Conservation (phyloP, 1,140 invertebrate species). For the Anoplophora glabripennis region DNA sequence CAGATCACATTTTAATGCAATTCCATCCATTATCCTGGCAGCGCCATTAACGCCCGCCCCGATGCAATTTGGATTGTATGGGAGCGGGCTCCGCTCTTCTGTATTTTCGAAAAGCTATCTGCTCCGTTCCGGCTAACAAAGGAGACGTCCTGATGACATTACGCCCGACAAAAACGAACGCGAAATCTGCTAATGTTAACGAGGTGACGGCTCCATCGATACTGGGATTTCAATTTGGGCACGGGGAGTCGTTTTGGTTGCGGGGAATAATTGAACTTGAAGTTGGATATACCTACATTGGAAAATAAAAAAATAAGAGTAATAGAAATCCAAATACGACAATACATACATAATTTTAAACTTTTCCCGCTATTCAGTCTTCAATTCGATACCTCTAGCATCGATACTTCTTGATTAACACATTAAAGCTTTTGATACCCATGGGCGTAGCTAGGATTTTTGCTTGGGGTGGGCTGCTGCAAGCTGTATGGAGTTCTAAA, state of each 20-base stretch:
- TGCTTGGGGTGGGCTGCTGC: too few relatives aligned
- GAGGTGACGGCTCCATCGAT: neutral
- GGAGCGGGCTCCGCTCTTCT: constrained; percentile 18
- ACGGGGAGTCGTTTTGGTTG: neutral
- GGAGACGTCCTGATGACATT: constrained; percentile 39
- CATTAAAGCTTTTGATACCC: too few relatives aligned
- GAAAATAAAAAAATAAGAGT: too few relatives aligned
- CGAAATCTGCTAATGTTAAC: constrained; percentile 7
- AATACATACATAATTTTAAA: too few relatives aligned
- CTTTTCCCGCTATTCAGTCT: too few relatives aligned
- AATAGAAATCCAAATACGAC: too few relatives aligned
- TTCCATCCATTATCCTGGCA: constrained; percentile 51
- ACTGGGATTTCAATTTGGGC: neutral
- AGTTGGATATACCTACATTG: too few relatives aligned
- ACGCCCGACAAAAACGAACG: constrained; percentile 22
- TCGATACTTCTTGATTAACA: too few relatives aligned
- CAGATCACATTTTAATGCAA: constrained; percentile 53
- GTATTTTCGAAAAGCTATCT: constrained; percentile 46
- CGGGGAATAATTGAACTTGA: too few relatives aligned
- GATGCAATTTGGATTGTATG: constrained; percentile 50
- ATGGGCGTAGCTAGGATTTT: too few relatives aligned
- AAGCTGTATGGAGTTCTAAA: too few relatives aligned
- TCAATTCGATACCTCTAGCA: too few relatives aligned
- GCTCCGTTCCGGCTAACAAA: constrained; percentile 41
- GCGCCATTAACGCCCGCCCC: constrained; percentile 49